phyloP scores from a whole-genome alignment of 2,888 invertebrate genomes.

The Lydus trimaculatus region DNA sequence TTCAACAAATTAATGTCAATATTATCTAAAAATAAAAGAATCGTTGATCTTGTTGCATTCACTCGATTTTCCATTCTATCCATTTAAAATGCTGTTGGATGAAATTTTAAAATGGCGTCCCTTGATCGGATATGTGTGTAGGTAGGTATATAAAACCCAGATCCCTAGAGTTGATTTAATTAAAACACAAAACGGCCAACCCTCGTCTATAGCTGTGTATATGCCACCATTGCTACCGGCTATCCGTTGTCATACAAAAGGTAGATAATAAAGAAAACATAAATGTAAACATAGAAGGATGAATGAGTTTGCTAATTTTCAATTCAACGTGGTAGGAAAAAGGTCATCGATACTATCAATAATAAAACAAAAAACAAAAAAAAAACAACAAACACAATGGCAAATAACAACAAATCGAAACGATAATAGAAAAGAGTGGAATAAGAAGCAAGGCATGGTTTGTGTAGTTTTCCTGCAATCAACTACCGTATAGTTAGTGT shows the following conservation, averaged over 20 bases:
- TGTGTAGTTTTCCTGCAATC: conserved; percentile 1
- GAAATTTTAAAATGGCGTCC: conserved; percentile 1
- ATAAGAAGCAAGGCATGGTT: background rate
- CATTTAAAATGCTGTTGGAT: conserved; percentile 1
- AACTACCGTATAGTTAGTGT: conserved; percentile 7
- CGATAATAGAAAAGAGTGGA: background rate
- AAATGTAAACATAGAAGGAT: conserved; percentile 27
- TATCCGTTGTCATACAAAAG: conserved; percentile 3
- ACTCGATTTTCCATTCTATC: background rate
- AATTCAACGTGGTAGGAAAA: background rate
- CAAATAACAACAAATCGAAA: conserved; percentile 18
- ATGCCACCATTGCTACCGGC: background rate
- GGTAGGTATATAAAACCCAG: background rate
- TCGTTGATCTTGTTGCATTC: background rate
- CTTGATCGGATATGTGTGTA: background rate
- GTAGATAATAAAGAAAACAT: conserved; percentile 20
- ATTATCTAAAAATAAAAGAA: background rate
- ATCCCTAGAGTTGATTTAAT: conserved; percentile 3
- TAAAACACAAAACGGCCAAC: background rate
- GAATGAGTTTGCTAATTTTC: conserved; percentile 12
- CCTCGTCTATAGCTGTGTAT: conserved; percentile 2
- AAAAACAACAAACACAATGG: conserved; percentile 17
- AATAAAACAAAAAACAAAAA: conserved; percentile 20
- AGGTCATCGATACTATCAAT: conserved; percentile 19
- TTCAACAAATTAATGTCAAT: background rate